These are phyloP conservation scores for Murina feae DNA, from an alignment of 2,113 vertebrate genomes.

Conservation along the genomic window DNA sequence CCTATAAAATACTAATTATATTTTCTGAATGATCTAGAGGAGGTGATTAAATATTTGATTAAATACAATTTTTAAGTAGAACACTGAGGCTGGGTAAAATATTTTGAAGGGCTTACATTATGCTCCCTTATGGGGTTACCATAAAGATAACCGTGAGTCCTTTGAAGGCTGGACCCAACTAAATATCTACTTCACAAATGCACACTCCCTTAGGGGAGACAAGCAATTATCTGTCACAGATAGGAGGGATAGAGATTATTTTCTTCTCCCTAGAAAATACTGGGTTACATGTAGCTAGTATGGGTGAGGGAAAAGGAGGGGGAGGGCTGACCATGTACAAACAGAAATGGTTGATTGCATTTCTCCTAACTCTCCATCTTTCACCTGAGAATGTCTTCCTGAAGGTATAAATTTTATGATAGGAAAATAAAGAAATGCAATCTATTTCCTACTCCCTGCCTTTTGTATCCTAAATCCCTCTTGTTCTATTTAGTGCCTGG, in stretches of 20 bases:
- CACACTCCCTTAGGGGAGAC: background rate
- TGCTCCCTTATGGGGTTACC: background rate
- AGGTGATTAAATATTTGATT: background rate
- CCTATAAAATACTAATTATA: background rate
- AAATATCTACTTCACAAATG: background rate
- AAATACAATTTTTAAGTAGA: background rate
- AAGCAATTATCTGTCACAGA: background rate
- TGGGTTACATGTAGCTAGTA: background rate
- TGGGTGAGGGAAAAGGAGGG: background rate
- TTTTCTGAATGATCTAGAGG: background rate
- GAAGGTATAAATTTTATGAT: background rate
- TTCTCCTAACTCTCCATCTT: background rate
- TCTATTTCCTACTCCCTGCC: background rate
- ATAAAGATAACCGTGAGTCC: background rate
- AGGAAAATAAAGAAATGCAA: slow-evolving; percentile 3
- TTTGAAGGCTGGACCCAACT: background rate
- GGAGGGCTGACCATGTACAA: too few relatives aligned
- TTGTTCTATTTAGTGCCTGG: background rate
- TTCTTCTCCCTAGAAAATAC: background rate
- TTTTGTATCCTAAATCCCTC: background rate
- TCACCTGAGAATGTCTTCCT: background rate
- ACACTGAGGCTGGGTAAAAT: background rate
- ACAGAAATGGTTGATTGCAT: background rate
- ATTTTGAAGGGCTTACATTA: background rate
- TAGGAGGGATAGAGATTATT: background rate